phyloP scores from a whole-genome alignment of 2,888 invertebrate species.

The Limnephilus marmoratus region DNA sequence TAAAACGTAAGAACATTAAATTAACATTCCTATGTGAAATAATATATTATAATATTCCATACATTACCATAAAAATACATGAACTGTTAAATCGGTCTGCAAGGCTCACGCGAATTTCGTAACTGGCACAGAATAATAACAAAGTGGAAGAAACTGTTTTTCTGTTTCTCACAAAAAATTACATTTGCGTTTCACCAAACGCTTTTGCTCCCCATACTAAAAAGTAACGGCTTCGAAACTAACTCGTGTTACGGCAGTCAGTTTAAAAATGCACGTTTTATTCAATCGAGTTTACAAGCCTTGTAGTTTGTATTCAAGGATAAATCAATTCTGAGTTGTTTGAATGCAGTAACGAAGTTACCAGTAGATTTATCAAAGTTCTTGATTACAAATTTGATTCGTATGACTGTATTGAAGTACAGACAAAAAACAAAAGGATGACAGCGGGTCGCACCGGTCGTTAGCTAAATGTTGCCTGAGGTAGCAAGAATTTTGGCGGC shows the following conservation, averaged over 20 bases:
- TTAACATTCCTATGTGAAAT: constrained; percentile 38
- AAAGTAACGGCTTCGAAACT: neutral
- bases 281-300: neutral
- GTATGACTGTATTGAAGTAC: neutral
- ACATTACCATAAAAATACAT: constrained; percentile 45
- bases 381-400: neutral
- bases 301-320: neutral
- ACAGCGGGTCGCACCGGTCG: neutral
- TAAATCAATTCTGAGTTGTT: neutral
- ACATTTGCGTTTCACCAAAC: constrained; percentile 26
- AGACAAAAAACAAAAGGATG: neutral
- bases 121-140: constrained; percentile 48
- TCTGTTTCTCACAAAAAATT: neutral
- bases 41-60: constrained; percentile 7
- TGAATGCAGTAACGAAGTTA: neutral
- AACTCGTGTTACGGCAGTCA: neutral
- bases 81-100: constrained; percentile 33
- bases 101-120: constrained; percentile 40
- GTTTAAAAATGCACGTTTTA: neutral
- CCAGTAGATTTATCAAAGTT: neutral
- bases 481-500: neutral
- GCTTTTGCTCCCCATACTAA: constrained; percentile 25
- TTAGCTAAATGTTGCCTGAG: neutral
- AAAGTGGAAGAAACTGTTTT: neutral
- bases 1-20: constrained; percentile 24